Conservation (phyloP, 1,140 invertebrate genomes). For the Drosophila albomicans region DNA sequence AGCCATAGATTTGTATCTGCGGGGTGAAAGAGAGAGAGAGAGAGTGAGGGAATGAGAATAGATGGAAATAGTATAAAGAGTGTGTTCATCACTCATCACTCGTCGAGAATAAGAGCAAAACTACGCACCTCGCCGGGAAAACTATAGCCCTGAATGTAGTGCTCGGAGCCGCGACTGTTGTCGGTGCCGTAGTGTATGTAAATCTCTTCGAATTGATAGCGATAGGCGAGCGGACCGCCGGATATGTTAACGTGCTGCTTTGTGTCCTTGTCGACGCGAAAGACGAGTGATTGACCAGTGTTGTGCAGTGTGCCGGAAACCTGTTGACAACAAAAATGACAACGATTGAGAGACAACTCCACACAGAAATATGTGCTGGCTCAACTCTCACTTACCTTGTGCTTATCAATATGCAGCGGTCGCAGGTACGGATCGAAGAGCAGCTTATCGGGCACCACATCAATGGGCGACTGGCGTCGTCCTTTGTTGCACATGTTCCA, state of each 20-base stretch:
- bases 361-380: neutral
- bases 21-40: slow-evolving; percentile 54
- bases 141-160: slow-evolving; percentile 95
- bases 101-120: neutral
- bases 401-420: slow-evolving; percentile 94
- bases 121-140: slow-evolving; percentile 96
- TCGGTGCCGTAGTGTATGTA: slow-evolving; percentile 97
- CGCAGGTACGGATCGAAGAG: slow-evolving; percentile 97
- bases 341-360: neutral
- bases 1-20: slow-evolving; percentile 97
- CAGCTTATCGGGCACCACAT: slow-evolving; percentile 96
- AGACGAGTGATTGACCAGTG: slow-evolving; percentile 95
- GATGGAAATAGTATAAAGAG: no score
- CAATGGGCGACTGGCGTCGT: slow-evolving; percentile 96
- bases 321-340: slow-evolving; percentile 85
- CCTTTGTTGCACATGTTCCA: slow-evolving; percentile 98
- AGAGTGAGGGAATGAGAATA: neutral
- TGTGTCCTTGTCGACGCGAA: slow-evolving; percentile 94
- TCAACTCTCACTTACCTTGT: slow-evolving; percentile 91
- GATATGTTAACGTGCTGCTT: slow-evolving; percentile 95
- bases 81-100: no score
- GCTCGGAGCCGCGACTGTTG: slow-evolving; percentile 95
- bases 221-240: slow-evolving; percentile 97
- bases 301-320: slow-evolving; percentile 94
- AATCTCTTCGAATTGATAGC: slow-evolving; percentile 97